Base-by-base conservation (phyloP, 2,797 vertebrate species). In the Allobates femoralis region DNA sequence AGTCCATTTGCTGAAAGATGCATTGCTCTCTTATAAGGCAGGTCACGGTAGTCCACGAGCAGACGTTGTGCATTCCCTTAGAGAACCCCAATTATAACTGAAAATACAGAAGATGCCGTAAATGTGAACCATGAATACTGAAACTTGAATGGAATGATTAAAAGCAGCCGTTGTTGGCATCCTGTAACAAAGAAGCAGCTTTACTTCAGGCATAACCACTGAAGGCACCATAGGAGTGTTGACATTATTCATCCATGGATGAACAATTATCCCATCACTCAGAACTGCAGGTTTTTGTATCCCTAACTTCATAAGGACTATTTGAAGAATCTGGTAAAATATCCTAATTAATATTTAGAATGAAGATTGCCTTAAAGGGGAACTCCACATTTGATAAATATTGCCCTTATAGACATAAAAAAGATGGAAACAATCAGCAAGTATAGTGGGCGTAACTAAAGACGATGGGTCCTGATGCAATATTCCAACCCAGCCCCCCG, bases 1-100 rank as follows among this genome's bases (percentile, higher is more conserved):
- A 28, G 69, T 34, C 16, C 66, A 58, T 79, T 56, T 84, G 58
- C 71, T 75, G 75, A 62, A 46, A 60, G 76, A 87, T 55, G 28
- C 32, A 51, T 30, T 5, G 56, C 41, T 84, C 32, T 30, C 53
- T 46, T 58, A 28, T 69, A 51, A 28, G 26, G 32, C 21, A 75
- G 82, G 86, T 80, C 82, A 84, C 28, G 62, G 23, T n/a, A n/a
- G 64, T 79, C 55, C 64, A 84, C 41, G 16, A 41, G 79, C 66
- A 80, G 67, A 76, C 58, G 56, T 75, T 75, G 76, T 37, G 30
- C 66, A 80, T 84, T 53, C 75, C 86, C 82, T 80, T 75, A 55
- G 86, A 73, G 66, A 66, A 84, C 76, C 56, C 86, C 74, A 87
- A 87, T 87, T 87, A 87, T 83, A 79, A 30, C 66, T 71, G 64